Percentiles rank a stretch among this genome's conserved stretches.
Conservation (phyloP, 2,888 invertebrate species). For the Nomada ruficornis region DNA sequence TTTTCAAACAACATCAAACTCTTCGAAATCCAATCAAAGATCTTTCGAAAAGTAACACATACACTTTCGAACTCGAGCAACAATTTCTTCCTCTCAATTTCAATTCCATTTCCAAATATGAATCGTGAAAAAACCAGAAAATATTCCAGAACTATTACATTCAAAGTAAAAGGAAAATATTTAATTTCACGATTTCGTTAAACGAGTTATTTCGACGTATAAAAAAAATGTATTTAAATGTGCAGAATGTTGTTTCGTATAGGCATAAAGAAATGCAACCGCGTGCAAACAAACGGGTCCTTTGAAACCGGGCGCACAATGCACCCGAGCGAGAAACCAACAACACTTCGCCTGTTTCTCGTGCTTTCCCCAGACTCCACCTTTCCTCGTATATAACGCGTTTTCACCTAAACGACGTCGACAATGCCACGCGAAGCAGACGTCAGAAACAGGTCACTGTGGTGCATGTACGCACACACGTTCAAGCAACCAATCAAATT, state of each 20-base stretch:
- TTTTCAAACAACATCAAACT: background rate
- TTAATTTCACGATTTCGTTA: no score
- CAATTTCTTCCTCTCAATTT: no score
- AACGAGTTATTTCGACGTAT: background rate
- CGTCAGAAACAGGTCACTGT: conserved; percentile 66
- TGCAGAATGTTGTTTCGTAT: background rate
- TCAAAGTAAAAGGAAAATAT: no score
- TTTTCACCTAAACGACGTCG: conserved; percentile 61
- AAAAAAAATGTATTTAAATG: background rate
- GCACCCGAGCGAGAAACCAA: conserved; percentile 8
- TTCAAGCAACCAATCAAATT: conserved; percentile 65
- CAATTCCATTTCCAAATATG: no score
- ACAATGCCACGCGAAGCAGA: conserved; percentile 56
- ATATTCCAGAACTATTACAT: no score
- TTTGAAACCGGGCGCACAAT: conserved; percentile 20
- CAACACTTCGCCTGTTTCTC: conserved; percentile 11
- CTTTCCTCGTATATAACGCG: conserved; percentile 25
- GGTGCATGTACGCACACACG: conserved; percentile 45
- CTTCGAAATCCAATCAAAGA: no score
- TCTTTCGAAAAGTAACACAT: no score
- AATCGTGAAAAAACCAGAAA: no score
- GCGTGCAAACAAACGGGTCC: conserved; percentile 8
- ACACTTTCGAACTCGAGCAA: no score
- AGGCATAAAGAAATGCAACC: conserved; percentile 5
- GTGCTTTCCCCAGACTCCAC: conserved; percentile 6